Percentiles rank a stretch among this genome's conserved stretches.
These are phyloP conservation scores for Apostichopus leukothele DNA, from an alignment of 53 echinoderm and acorn worm genomes.

Conservation along the genomic window DNA sequence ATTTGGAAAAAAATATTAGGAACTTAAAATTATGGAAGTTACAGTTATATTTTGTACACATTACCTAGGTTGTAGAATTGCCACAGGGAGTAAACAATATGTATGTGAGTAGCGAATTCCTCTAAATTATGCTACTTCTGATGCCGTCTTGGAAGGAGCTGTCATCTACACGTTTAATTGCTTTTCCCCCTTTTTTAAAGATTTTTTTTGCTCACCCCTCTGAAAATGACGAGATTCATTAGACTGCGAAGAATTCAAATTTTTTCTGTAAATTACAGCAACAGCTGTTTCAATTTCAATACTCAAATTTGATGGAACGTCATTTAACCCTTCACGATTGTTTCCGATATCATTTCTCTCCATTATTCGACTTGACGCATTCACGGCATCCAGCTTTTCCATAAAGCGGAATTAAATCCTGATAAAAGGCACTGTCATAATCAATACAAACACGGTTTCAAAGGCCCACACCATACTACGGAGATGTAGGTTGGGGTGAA, in stretches of 20 bases:
- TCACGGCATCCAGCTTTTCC: not conserved
- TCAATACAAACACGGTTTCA: slow-evolving; percentile 15
- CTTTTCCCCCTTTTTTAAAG: not conserved
- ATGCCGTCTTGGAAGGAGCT: not conserved
- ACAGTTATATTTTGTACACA: too few relatives aligned
- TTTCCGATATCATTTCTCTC: not conserved
- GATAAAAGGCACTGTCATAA: not conserved
- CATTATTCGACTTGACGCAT: not conserved
- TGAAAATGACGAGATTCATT: not conserved
- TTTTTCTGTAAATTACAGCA: not conserved
- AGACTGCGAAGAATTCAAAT: not conserved
- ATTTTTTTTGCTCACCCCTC: not conserved
- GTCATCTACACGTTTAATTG: not conserved
- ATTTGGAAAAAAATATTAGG: too few relatives aligned
- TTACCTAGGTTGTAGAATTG: too few relatives aligned
- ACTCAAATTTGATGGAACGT: not conserved
- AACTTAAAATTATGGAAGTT: too few relatives aligned
- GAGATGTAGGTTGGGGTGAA: not conserved
- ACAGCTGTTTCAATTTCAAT: slow-evolving; percentile 13
- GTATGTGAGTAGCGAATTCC: too few relatives aligned
- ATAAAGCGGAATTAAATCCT: not conserved
- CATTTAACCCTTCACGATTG: not conserved
- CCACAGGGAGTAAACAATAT: too few relatives aligned
- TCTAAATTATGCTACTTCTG: too few relatives aligned
- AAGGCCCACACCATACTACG: not conserved